Base-by-base conservation (phyloP, 2,888 invertebrate species). In the Augiades crinisus region DNA sequence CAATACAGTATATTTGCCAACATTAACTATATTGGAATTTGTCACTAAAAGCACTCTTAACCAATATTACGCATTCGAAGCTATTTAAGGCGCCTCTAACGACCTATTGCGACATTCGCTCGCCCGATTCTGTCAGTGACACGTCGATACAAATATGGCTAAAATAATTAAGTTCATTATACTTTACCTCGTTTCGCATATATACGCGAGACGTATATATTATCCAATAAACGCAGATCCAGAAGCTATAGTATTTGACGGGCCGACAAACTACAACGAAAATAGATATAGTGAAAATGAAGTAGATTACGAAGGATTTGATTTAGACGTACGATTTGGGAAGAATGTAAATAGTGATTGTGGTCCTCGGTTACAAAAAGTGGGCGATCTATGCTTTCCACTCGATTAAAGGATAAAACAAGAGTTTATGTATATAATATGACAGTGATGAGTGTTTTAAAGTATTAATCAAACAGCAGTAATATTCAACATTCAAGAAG, bases 211-310 rank as follows among this genome's bases (percentile, higher is more conserved):
- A 33, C 61, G 36, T 36, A 24, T 70, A 1, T 81, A 76, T 49
- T 76, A 69, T 53, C 67, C 75, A 0, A 62, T 67, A 38, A 58
- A 60, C 2, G 51, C 64, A 0, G 72, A 72, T 47, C 76, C 79
- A 0, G 57, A 68, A 17, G 70, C 75, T 0, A 81, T 83, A 7
- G 78, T 74, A 0, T 83, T 82, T 34, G 72, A 73, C 0, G 83
- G 71, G 1, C 81, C 78, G 0, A 83, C 81, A 0, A 83, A 81
- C 56, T 71, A 65, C 22, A 53, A 61, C 21, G 49, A 53, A 7
- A 45, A 33, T 8, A 22, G 47, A 12, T 8, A 41, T 14, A 56
- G 56, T 0, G 58, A 62, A 10, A 70, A 70, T 22, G 65, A 72
- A 40, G 64, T 72, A 2, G 62, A 63, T 0, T 65, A 67, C 6